These are phyloP conservation scores for Sebastes melanostomus DNA, from an alignment of 2,797 vertebrate genomes.

Conservation along the genomic window DNA sequence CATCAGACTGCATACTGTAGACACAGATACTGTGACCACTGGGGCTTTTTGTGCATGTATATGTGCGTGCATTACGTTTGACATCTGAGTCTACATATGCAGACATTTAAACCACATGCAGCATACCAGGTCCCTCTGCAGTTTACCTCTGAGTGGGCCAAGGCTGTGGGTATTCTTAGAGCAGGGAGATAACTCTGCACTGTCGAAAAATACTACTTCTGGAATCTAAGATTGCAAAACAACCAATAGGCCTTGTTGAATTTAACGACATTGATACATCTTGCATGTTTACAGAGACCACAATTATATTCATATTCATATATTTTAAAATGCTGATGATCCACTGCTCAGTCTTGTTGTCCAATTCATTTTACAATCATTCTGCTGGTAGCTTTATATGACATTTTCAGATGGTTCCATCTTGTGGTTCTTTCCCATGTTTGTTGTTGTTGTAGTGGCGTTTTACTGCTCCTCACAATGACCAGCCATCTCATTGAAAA, in stretches of 20 bases:
- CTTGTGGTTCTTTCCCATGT: not conserved
- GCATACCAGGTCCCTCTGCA: not conserved
- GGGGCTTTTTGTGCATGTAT: not conserved
- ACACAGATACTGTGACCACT: not conserved
- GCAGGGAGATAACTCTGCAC: slow-evolving; percentile 18
- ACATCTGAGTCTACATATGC: not conserved
- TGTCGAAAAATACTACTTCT: slow-evolving; percentile 39
- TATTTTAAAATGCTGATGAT: no score
- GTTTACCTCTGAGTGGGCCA: slow-evolving; percentile 43
- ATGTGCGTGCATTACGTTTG: not conserved
- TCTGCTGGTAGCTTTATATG: not conserved
- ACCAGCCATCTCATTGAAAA: not conserved
- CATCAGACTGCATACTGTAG: not conserved
- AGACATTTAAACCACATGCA: not conserved
- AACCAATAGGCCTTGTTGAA: not conserved
- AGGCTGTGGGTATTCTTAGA: slow-evolving; percentile 58
- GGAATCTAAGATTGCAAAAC: not conserved
- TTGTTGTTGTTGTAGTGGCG: not conserved
- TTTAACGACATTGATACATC: not conserved
- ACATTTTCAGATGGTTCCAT: not conserved
- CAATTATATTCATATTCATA: not conserved
- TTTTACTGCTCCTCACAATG: not conserved
- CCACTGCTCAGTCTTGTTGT: not conserved
- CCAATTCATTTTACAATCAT: not conserved
- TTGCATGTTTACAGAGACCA: not conserved